Percentiles rank a stretch among this genome's conserved stretches.
Conservation (phyloP, 2,888 invertebrate genomes). For the Pherbina coryleti region DNA sequence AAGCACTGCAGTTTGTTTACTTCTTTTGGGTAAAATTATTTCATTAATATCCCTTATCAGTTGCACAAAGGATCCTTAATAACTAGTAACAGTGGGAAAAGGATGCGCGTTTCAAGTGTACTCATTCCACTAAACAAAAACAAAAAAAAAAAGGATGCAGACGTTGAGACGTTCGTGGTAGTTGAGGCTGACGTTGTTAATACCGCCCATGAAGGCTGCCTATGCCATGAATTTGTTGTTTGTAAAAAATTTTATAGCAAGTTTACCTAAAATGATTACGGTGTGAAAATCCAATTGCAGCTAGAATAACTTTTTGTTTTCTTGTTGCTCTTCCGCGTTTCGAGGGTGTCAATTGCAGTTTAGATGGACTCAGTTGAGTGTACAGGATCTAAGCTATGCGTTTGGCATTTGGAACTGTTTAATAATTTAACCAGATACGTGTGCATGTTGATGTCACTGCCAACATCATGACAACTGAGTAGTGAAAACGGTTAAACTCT, state of each 20-base stretch:
- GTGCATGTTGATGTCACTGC: no score
- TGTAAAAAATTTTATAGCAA: no score
- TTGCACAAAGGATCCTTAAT: conserved; percentile 8
- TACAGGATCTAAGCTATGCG: no score
- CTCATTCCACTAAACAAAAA: not conserved
- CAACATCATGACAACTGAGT: no score
- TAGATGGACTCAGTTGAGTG: no score
- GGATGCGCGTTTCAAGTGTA: conserved; percentile 30
- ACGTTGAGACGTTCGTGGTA: not conserved
- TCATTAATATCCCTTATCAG: conserved; percentile 51
- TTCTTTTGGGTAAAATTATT: conserved; percentile 53
- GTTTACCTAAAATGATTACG: not conserved
- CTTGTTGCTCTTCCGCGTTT: not conserved
- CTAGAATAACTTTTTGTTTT: not conserved
- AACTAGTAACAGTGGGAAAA: conserved; percentile 1
- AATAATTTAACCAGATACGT: no score
- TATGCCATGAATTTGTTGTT: no score
- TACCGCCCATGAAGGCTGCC: not conserved
- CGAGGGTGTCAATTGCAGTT: not conserved
- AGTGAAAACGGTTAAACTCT: no score
- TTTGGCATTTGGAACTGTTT: no score
- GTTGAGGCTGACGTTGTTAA: not conserved
- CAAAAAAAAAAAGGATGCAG: conserved; percentile 1
- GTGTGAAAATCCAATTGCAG: not conserved
- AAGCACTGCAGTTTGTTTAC: conserved; percentile 49